Evolutionary conservation across 2,797 vertebrate species (phyloP).

Genomic region (Nannoperca australis): DNA sequence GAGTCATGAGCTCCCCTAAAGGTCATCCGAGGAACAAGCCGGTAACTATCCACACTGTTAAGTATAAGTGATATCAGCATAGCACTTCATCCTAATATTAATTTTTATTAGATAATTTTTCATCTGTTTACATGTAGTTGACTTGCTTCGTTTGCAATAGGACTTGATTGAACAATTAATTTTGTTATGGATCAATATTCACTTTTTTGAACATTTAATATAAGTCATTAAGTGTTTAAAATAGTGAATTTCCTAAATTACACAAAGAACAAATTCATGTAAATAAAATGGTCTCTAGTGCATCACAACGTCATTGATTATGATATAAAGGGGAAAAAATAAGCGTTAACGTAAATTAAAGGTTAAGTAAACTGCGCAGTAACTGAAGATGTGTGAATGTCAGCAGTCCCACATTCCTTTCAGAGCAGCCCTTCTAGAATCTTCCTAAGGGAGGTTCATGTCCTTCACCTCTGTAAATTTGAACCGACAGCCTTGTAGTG

Average conservation of each 20-base stretch:
- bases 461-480: constrained; percentile 63
- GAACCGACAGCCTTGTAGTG: constrained; percentile 47
- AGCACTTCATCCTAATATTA: constrained; percentile 13
- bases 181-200: not conserved
- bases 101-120: constrained; percentile 17
- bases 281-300: constrained; percentile 3
- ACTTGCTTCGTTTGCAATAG: not conserved
- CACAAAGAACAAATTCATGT: constrained; percentile 8
- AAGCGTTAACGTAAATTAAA: constrained; percentile 47
- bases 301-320: not conserved
- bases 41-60: constrained; percentile 15
- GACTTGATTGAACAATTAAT: not conserved
- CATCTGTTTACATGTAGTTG: constrained; percentile 16
- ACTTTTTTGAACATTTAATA: not conserved
- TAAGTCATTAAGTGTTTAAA: not conserved
- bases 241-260: not conserved
- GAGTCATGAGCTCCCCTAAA: constrained; percentile 35
- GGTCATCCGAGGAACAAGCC: constrained; percentile 47
- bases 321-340: constrained; percentile 18
- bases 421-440: constrained; percentile 57
- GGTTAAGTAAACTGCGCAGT: constrained; percentile 60
- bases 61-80: constrained; percentile 16
- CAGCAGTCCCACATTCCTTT: constrained; percentile 63
- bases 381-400: constrained; percentile 70
- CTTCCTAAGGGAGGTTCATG: constrained; percentile 70